Evolutionary conservation across 2,113 vertebrate genomes (phyloP).

Genomic region (Hystrix brachyura): DNA sequence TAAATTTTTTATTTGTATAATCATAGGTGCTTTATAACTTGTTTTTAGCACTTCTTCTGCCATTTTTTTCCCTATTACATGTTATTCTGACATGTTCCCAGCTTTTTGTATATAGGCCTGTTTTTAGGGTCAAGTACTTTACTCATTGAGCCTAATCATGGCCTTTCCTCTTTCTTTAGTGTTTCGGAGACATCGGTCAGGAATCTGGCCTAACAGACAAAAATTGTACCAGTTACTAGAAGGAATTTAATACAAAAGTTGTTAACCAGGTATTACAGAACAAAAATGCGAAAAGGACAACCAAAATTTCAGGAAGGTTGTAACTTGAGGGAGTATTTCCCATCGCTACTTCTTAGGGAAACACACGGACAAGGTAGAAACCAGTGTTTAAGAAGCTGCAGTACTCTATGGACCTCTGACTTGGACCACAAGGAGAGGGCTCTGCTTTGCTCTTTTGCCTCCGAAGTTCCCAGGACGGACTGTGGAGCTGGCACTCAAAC

Average conservation of each 20-base stretch:
- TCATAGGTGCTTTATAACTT: background rate
- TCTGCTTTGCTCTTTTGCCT: background rate
- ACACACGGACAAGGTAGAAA: background rate
- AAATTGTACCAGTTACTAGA: constrained; percentile 11
- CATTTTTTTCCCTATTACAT: background rate
- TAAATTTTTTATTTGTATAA: background rate
- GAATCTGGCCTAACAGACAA: constrained; percentile 1
- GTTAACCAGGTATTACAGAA: background rate
- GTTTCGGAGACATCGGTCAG: background rate
- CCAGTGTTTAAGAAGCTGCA: background rate
- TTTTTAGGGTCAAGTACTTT: background rate
- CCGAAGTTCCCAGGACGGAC: background rate
- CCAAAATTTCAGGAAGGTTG: background rate
- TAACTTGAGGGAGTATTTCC: background rate
- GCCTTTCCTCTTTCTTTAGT: background rate
- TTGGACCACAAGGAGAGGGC: background rate
- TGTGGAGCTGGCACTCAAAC: background rate
- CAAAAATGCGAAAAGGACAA: background rate
- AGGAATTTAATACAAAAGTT: constrained; percentile 1
- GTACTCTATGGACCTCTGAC: background rate
- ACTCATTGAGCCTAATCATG: background rate
- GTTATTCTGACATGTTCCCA: background rate
- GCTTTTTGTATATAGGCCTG: background rate
- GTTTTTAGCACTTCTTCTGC: background rate
- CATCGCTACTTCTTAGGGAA: background rate